These are phyloP conservation scores for Podarcis raffonei DNA, from an alignment of 2,113 vertebrate species.

Conservation along the genomic window DNA sequence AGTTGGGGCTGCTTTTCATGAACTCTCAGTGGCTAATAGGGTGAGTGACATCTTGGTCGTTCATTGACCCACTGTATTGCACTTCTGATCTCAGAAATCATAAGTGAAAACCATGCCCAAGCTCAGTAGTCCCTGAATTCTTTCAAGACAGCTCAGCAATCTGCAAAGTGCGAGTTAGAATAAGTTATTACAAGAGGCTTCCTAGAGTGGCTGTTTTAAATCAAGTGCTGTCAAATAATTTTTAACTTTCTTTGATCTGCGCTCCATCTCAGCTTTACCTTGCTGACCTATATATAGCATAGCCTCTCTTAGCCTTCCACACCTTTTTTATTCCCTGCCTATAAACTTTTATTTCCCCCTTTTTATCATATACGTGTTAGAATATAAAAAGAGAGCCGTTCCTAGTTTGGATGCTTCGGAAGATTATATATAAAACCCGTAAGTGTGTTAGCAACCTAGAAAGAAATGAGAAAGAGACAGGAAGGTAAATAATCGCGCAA, in stretches of 20 bases:
- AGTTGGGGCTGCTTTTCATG: slow-evolving; percentile 34
- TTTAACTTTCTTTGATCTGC: slow-evolving; percentile 74
- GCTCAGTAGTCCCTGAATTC: slow-evolving; percentile 66
- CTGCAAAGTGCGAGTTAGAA: slow-evolving; percentile 64
- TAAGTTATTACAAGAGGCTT: slow-evolving; percentile 68
- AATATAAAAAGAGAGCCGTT: slow-evolving; percentile 22
- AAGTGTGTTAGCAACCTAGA: slow-evolving; percentile 39
- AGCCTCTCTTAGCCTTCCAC: slow-evolving; percentile 57
- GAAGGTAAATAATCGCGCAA: slow-evolving; percentile 63
- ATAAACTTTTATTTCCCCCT: slow-evolving; percentile 57
- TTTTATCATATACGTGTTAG: slow-evolving; percentile 26
- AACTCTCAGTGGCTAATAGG: slow-evolving; percentile 44
- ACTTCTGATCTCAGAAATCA: slow-evolving; percentile 44
- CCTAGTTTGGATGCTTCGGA: slow-evolving; percentile 37
- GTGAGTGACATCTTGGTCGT: slow-evolving; percentile 52
- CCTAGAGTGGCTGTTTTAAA: slow-evolving; percentile 67
- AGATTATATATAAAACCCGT: slow-evolving; percentile 20
- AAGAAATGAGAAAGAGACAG: slow-evolving; percentile 57
- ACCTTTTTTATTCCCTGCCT: slow-evolving; percentile 56
- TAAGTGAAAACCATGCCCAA: slow-evolving; percentile 58
- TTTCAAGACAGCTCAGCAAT: slow-evolving; percentile 70
- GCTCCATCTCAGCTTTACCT: slow-evolving; percentile 66
- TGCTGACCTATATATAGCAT: slow-evolving; percentile 61
- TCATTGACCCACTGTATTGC: slow-evolving; percentile 43
- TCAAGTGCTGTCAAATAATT: slow-evolving; percentile 79